Evolutionary conservation across 2,888 invertebrate genomes (phyloP).

Genomic region (Mechanitis messenoides): DNA sequence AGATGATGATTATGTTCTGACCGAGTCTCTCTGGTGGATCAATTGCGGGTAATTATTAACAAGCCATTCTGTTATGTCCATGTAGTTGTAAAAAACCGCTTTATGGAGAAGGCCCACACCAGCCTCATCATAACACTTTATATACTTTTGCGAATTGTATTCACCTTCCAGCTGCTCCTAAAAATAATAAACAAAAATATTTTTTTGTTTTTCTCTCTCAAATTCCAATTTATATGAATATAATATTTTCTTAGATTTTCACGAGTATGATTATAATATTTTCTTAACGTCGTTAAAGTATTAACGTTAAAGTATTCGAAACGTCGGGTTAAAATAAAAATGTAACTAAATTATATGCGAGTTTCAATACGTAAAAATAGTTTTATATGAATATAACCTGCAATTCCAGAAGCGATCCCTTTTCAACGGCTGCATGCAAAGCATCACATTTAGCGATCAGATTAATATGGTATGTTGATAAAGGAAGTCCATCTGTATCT

Average conservation of each 20-base stretch:
- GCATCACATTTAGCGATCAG: conserved; percentile 86
- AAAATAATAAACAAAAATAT: conserved; percentile 13
- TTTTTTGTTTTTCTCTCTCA: neutral
- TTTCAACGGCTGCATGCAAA: conserved; percentile 84
- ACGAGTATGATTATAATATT: too few species aligned
- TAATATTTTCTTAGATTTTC: too few species aligned
- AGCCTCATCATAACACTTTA: conserved; percentile 79
- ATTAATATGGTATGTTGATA: conserved; percentile 67
- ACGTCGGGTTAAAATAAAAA: too few species aligned
- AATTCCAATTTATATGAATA: too few species aligned
- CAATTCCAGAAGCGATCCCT: conserved; percentile 82
- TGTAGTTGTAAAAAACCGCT: conserved; percentile 85
- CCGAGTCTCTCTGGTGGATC: conserved; percentile 82
- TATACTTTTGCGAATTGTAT: conserved; percentile 60
- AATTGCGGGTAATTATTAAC: conserved; percentile 80
- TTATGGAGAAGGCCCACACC: conserved; percentile 87
- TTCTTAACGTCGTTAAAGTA: too few species aligned
- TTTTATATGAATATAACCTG: conserved; percentile 50
- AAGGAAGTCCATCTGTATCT: conserved; percentile 51
- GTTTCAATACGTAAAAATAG: too few species aligned
- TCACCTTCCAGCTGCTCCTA: conserved; percentile 61
- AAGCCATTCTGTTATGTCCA: conserved; percentile 83
- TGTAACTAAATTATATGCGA: too few species aligned
- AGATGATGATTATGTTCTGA: conserved; percentile 53
- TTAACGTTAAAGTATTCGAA: too few species aligned